A percentile compares a stretch with the other conserved stretches of the same genome.
phyloP scores from a whole-genome alignment of 1,140 invertebrate genomes.

The Platyscapa corneri region DNA sequence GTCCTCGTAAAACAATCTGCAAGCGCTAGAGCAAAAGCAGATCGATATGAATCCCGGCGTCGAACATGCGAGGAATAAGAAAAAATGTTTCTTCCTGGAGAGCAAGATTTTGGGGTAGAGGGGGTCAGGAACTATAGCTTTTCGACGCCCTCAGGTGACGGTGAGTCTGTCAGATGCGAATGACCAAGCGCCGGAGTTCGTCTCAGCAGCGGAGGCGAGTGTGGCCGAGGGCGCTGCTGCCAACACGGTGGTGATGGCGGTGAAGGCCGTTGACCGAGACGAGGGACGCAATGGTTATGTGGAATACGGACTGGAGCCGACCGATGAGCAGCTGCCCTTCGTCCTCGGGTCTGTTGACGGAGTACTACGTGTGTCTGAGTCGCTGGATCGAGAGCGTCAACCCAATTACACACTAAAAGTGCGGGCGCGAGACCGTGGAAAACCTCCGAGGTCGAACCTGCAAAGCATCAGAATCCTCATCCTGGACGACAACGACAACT shows the following conservation, averaged over 20 bases:
- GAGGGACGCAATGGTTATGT: slow-evolving; percentile 95
- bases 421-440: slow-evolving; percentile 90
- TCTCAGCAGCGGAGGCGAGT: slow-evolving; percentile 84
- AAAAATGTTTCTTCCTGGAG: neutral
- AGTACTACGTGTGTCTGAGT: slow-evolving; percentile 85
- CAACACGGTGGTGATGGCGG: slow-evolving; percentile 91
- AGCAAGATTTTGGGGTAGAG: neutral
- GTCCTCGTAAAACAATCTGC: neutral
- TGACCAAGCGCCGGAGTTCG: slow-evolving; percentile 94
- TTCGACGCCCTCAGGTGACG: slow-evolving; percentile 79
- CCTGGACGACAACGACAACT: slow-evolving; percentile 95
- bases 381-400: slow-evolving; percentile 88
- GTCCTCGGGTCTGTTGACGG: slow-evolving; percentile 91
- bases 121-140: neutral
- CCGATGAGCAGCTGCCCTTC: slow-evolving; percentile 79
- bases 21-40: neutral
- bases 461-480: slow-evolving; percentile 84
- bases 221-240: slow-evolving; percentile 90
- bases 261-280: slow-evolving; percentile 94
- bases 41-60: neutral
- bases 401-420: slow-evolving; percentile 88
- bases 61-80: too few relatives aligned
- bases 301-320: slow-evolving; percentile 84
- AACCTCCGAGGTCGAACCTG: slow-evolving; percentile 84
- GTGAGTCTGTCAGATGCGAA: slow-evolving; percentile 94